These are phyloP conservation scores for Xenopus petersii DNA, from an alignment of 2,797 vertebrate genomes.

Conservation along the genomic window DNA sequence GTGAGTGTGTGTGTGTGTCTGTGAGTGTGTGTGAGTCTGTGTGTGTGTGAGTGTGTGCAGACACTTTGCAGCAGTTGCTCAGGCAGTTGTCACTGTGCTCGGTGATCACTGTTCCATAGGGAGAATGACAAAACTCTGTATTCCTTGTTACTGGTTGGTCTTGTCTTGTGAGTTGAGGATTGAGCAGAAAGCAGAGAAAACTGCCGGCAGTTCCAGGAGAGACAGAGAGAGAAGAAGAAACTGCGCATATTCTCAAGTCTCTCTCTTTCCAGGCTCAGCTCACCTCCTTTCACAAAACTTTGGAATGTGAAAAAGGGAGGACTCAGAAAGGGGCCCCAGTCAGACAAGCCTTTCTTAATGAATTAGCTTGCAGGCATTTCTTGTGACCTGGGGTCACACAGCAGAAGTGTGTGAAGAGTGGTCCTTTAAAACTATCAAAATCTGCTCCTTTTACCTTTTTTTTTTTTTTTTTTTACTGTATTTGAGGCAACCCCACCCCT, in stretches of 20 bases:
- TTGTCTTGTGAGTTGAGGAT: not conserved
- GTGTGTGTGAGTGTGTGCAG: conserved; percentile 53
- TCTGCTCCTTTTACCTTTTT: conserved; percentile 10
- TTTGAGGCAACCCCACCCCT: too few relatives aligned
- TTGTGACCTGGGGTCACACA: conserved; percentile 89
- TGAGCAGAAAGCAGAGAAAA: conserved; percentile 51
- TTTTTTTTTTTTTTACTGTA: too few relatives aligned
- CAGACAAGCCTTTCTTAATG: conserved; percentile 91
- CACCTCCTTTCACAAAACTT: conserved; percentile 78
- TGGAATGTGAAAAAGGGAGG: conserved; percentile 89
- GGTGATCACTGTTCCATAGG: conserved; percentile 55
- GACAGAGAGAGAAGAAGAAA: conserved; percentile 66
- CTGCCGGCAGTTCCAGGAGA: conserved; percentile 52
- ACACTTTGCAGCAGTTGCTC: conserved; percentile 72
- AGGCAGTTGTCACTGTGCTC: conserved; percentile 56
- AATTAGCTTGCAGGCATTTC: conserved; percentile 87
- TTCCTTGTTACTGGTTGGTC: conserved; percentile 17
- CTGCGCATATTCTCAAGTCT: conserved; percentile 81
- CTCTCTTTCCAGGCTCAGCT: conserved; percentile 66
- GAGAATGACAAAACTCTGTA: conserved; percentile 47
- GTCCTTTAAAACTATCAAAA: conserved; percentile 66
- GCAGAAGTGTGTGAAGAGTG: conserved; percentile 75
- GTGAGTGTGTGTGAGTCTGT: conserved; percentile 33
- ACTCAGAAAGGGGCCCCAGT: conserved; percentile 85
- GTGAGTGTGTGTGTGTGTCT: too few relatives aligned